These are phyloP conservation scores for Callopanchax toddi DNA, from an alignment of 2,113 vertebrate species.

Conservation along the genomic window DNA sequence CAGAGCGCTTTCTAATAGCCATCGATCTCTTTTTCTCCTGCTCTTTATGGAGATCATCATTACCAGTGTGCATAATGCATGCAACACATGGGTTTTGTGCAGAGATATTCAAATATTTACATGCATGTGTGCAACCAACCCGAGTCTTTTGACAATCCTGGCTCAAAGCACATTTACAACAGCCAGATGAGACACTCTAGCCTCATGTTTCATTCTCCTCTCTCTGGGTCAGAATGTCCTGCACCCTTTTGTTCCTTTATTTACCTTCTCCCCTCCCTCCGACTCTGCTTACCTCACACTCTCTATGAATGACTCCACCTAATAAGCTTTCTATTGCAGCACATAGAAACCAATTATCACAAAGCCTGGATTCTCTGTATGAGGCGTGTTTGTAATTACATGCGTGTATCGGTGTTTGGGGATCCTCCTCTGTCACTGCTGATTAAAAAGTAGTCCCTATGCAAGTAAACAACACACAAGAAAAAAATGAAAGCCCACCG, in stretches of 20 bases:
- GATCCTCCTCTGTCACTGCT: neutral
- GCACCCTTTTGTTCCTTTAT: slow-evolving; percentile 52
- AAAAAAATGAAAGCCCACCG: slow-evolving; percentile 45
- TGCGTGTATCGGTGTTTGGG: neutral
- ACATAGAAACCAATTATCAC: neutral
- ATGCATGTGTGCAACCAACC: slow-evolving; percentile 12
- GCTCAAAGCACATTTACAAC: slow-evolving; percentile 16
- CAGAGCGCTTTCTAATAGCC: slow-evolving; percentile 67
- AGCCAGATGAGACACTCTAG: slow-evolving; percentile 45
- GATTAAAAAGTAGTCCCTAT: slow-evolving; percentile 18
- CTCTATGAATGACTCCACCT: slow-evolving; percentile 15
- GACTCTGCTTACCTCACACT: slow-evolving; percentile 18
- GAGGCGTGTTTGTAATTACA: slow-evolving; percentile 9
- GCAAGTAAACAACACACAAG: slow-evolving; percentile 22
- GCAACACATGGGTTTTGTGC: neutral
- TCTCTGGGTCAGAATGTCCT: slow-evolving; percentile 70
- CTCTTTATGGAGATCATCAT: slow-evolving; percentile 40
- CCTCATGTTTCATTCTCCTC: slow-evolving; percentile 33
- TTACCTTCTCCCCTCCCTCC: slow-evolving; percentile 25
- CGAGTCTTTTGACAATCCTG: slow-evolving; percentile 42
- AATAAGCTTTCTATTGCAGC: slow-evolving; percentile 6
- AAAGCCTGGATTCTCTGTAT: neutral
- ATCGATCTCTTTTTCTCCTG: slow-evolving; percentile 67
- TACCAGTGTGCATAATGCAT: slow-evolving; percentile 14
- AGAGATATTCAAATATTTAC: slow-evolving; percentile 10